These are phyloP conservation scores for Nerophis ophidion DNA, from an alignment of 2,113 vertebrate genomes.

Conservation along the genomic window DNA sequence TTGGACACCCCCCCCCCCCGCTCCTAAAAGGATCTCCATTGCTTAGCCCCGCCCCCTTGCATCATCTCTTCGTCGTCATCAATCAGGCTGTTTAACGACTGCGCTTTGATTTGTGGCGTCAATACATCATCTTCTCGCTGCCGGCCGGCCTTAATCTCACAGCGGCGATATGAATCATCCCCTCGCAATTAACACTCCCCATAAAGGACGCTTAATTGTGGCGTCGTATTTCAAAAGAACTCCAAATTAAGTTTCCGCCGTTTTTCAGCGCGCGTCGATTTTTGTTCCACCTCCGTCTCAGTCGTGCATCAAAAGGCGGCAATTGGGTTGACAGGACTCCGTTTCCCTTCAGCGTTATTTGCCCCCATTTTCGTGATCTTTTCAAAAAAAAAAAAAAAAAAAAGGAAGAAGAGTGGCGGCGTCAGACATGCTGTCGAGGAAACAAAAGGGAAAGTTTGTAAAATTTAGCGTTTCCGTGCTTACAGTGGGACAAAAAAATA, in stretches of 20 bases:
- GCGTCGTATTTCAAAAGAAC: conserved; percentile 28
- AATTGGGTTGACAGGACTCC: conserved; percentile 69
- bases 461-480: conserved; percentile 41
- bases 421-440: conserved; percentile 55
- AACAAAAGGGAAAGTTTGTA: conserved; percentile 47
- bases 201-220: conserved; percentile 56
- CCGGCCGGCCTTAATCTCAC: conserved; percentile 40
- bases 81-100: conserved; percentile 29
- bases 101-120: conserved; percentile 50
- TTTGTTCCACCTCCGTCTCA: conserved; percentile 15
- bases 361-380: conserved; percentile 67
- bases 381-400: conserved; percentile 55
- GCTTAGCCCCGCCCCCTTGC: neutral
- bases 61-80: conserved; percentile 1
- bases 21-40: neutral
- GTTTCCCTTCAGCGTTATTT: conserved; percentile 65
- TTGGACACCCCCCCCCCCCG: too few relatives aligned
- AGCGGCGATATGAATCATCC: conserved; percentile 45
- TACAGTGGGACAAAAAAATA: too few relatives aligned
- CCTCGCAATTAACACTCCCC: conserved; percentile 53
- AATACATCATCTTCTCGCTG: conserved; percentile 37
- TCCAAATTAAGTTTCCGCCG: conserved; percentile 24
- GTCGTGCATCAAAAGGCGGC: conserved; percentile 65
- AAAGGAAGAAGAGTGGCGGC: conserved; percentile 54
- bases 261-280: conserved; percentile 7